phyloP scores from a whole-genome alignment of 2,888 invertebrate species.

The Aethes cnicana region DNA sequence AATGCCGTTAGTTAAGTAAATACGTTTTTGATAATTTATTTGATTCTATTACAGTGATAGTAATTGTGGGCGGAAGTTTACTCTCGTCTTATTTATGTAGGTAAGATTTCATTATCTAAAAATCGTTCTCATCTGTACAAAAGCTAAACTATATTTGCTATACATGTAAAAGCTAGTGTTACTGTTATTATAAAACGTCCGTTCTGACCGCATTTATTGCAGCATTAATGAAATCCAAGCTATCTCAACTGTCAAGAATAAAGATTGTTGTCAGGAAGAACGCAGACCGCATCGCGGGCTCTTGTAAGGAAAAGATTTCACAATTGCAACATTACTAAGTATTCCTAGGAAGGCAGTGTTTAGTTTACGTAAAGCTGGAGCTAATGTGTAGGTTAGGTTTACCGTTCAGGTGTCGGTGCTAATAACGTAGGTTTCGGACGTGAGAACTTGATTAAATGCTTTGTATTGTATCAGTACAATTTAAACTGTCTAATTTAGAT shows the following conservation, averaged over 20 bases:
- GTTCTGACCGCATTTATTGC: no score
- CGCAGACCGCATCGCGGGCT: constrained; percentile 22
- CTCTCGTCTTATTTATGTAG: no score
- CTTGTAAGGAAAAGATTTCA: constrained; percentile 27
- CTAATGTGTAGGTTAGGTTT: constrained; percentile 26
- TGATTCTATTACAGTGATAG: no score
- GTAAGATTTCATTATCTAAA: no score
- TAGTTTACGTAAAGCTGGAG: constrained; percentile 34
- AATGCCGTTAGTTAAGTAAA: constrained; percentile 1
- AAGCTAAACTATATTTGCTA: no score
- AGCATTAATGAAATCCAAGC: no score
- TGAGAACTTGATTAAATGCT: neutral
- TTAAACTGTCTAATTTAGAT: neutral
- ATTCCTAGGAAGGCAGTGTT: constrained; percentile 21
- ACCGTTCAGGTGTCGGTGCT: constrained; percentile 11
- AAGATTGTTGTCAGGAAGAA: constrained; percentile 26
- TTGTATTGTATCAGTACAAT: neutral
- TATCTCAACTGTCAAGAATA: neutral
- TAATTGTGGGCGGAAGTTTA: no score
- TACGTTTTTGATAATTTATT: no score
- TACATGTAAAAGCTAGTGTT: no score
- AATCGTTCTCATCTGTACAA: no score
- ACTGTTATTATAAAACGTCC: no score
- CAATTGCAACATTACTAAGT: constrained; percentile 22
- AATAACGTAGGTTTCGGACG: neutral